Conservation (phyloP, 2,888 invertebrate genomes). For the Arge pagana region DNA sequence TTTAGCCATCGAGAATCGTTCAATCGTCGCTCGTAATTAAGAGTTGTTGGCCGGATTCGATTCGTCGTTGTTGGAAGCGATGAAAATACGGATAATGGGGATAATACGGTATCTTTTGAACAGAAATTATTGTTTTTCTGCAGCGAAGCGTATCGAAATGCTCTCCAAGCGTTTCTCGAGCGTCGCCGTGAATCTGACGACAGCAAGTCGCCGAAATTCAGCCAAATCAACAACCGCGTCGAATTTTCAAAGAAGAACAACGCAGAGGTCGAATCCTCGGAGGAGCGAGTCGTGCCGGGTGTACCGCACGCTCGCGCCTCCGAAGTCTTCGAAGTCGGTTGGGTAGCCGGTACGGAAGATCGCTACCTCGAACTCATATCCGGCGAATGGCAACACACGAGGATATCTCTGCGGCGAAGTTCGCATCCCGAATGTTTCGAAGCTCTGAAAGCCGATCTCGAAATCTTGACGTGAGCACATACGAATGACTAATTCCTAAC, state of each 20-base stretch:
- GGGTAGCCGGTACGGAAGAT: constrained; percentile 48
- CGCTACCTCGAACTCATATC: constrained; percentile 45
- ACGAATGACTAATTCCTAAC: neutral
- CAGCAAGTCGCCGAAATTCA: constrained; percentile 24
- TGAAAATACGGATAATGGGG: no score
- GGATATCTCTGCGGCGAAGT: constrained; percentile 43
- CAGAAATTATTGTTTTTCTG: constrained; percentile 30
- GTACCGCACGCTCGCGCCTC: constrained; percentile 40
- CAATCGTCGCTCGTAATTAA: no score
- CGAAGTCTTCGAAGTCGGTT: constrained; percentile 49
- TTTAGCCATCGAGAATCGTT: no score
- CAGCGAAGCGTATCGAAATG: constrained; percentile 47
- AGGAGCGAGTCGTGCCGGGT: constrained; percentile 30
- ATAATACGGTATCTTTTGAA: constrained; percentile 18
- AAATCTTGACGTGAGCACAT: constrained; percentile 41
- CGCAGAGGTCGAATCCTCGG: constrained; percentile 20
- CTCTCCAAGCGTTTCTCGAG: constrained; percentile 47
- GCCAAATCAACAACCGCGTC: constrained; percentile 36
- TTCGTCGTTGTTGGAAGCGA: no score
- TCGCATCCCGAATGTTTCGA: constrained; percentile 42
- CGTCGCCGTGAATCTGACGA: constrained; percentile 35
- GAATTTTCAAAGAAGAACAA: constrained; percentile 35
- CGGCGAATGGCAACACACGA: constrained; percentile 49
- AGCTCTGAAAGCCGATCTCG: constrained; percentile 43
- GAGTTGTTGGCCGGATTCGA: no score